Conservation (phyloP, 2,113 vertebrate genomes). For the Apodemus sylvaticus region DNA sequence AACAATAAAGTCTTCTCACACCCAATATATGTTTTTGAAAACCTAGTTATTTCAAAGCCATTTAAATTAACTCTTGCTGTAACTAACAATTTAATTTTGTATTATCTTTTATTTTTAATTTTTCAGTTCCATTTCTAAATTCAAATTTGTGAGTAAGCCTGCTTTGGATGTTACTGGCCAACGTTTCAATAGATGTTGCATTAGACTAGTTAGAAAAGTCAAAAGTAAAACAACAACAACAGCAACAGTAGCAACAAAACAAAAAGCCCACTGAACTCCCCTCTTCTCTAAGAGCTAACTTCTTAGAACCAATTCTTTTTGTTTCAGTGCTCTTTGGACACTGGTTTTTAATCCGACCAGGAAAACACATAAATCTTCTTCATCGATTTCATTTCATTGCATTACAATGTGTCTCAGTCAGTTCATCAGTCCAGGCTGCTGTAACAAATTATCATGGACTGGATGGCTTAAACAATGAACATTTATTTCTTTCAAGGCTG, state of each 20-base stretch:
- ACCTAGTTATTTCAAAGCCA: background rate
- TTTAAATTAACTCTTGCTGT: background rate
- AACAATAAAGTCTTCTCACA: background rate
- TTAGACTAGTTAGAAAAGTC: background rate
- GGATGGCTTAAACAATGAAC: background rate
- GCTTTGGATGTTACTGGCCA: background rate
- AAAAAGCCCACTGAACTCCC: too few relatives aligned
- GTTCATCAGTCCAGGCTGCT: background rate
- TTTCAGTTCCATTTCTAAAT: background rate
- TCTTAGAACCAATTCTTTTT: background rate
- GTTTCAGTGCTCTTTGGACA: background rate
- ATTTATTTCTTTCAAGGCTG: background rate
- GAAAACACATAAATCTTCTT: background rate
- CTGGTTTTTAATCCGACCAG: background rate
- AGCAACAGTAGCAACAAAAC: background rate
- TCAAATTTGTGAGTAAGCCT: background rate
- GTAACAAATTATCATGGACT: background rate
- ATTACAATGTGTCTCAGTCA: background rate
- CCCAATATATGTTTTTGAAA: background rate
- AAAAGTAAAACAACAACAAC: background rate
- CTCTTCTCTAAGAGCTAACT: background rate
- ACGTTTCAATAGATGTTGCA: background rate
- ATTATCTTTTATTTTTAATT: background rate
- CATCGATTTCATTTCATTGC: background rate
- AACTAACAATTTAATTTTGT: background rate